Evolutionary conservation across 2,113 vertebrate species (phyloP).

Genomic region (Gobiocypris rarus): DNA sequence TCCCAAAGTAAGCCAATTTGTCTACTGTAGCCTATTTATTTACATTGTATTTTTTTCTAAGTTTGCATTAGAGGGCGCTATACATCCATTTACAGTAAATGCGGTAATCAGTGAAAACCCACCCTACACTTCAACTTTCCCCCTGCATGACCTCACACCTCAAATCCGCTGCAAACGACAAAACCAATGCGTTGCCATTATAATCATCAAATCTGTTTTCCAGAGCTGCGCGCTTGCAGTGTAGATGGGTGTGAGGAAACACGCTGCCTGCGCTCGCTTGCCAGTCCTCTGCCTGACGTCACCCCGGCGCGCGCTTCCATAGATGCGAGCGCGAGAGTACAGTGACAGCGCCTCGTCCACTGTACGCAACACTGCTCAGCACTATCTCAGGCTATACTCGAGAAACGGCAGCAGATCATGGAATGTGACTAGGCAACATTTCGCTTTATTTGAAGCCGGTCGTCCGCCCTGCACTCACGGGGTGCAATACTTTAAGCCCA

Average conservation of each 20-base stretch:
- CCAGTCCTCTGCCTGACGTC: constrained; percentile 67
- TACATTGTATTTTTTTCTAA: constrained; percentile 20
- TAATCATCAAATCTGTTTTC: neutral
- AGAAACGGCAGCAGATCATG: constrained; percentile 63
- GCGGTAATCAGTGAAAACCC: constrained; percentile 20
- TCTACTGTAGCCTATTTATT: neutral
- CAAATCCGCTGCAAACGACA: neutral
- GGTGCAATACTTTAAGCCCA: constrained; percentile 54
- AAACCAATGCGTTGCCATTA: neutral
- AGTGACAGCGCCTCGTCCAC: constrained; percentile 64
- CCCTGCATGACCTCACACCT: constrained; percentile 19
- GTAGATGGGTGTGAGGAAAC: constrained; percentile 20
- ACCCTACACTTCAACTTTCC: constrained; percentile 40
- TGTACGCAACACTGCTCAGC: constrained; percentile 43
- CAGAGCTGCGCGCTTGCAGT: neutral
- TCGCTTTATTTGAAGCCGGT: constrained; percentile 51
- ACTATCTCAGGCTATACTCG: constrained; percentile 47
- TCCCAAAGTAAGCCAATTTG: neutral
- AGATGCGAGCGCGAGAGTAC: constrained; percentile 36
- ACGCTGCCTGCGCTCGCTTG: constrained; percentile 29
- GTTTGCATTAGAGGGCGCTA: constrained; percentile 74
- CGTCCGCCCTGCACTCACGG: constrained; percentile 35
- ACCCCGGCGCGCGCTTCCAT: constrained; percentile 41
- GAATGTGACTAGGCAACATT: constrained; percentile 66
- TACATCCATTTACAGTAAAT: neutral